Evolutionary conservation across 2,797 vertebrate genomes (phyloP), one percentile per base, ranked within the genome.

Genomic region (Karalla daura): DNA sequence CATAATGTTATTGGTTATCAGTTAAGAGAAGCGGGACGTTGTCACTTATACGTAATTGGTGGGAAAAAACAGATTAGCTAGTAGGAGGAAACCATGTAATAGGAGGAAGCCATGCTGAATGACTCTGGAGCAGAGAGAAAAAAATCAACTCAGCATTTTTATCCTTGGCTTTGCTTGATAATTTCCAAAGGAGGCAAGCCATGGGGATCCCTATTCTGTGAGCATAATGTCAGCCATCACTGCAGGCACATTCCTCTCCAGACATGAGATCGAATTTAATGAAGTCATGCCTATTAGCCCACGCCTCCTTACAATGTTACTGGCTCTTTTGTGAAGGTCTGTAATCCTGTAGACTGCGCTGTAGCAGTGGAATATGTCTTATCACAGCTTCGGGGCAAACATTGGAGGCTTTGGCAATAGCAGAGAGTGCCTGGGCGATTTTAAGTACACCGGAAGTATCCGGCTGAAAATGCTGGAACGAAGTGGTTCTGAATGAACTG

Each of bases 261-360:
- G 76, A 81, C 72, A 62, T 35, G 58, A 74, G 76, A 85, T 69
- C 83, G 66, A 70, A 81, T 89, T 80, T 87, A 91, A 91, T 90
- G 83, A 87, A 85, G 90, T 89, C 88, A 90, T 35, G 86, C 74
- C 66, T 79, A 53, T 92, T 88, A 89, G 47, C 45, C 50, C 3
- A 51, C 46, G 43, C 82, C 80, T 75, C 70, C 80, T 80, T 27
- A 80, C 81, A 55, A 68, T 74, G 78, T 70, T 65, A 74, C 68
- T 37, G 64, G 54, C 32, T 74, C 81, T 85, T 36, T 83, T 89
- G 75, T 78, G 79, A 28, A 49, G 74, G 36, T 84, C 60, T n/a
- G n/a, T 89, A 90, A 91, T 91, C 88, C 86, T 85, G 74, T 86
- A 76, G 78, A 79, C 66, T 18, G 59, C 23, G 54, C 49, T 49